A percentile compares a stretch with the other conserved stretches of the same genome.
phyloP scores from a whole-genome alignment of 2,113 vertebrate species.

The Percina caprodes region DNA sequence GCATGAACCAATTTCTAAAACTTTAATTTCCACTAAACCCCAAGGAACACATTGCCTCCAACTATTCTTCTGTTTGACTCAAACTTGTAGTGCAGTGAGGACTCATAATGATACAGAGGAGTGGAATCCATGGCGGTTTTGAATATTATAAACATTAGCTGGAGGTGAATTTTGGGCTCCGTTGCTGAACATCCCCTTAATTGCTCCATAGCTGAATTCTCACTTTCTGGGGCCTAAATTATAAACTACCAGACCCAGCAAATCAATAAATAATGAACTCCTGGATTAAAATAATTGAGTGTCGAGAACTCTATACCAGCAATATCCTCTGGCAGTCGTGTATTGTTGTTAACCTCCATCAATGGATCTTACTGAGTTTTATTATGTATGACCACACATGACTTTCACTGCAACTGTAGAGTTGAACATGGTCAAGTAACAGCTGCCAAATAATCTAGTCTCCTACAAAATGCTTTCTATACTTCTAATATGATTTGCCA shows the following conservation, averaged over 20 bases:
- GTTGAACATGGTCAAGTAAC: not conserved
- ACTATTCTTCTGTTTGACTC: slow-evolving; percentile 74
- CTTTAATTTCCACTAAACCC: slow-evolving; percentile 81
- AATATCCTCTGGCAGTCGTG: slow-evolving; percentile 34
- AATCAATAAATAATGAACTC: slow-evolving; percentile 77
- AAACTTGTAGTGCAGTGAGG: slow-evolving; percentile 70
- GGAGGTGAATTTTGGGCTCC: slow-evolving; percentile 72
- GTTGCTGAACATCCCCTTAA: slow-evolving; percentile 77
- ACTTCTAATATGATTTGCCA: not conserved
- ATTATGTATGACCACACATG: slow-evolving; percentile 1
- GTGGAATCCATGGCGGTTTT: slow-evolving; percentile 65
- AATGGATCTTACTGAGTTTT: not conserved
- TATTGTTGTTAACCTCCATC: slow-evolving; percentile 53
- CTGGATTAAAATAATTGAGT: slow-evolving; percentile 69
- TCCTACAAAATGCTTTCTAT: not conserved
- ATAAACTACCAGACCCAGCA: slow-evolving; percentile 69
- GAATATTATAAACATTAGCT: slow-evolving; percentile 84
- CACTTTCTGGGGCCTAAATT: slow-evolving; percentile 76
- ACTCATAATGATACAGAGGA: slow-evolving; percentile 78
- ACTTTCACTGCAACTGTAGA: not conserved
- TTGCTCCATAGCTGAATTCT: slow-evolving; percentile 75
- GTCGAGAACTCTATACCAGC: slow-evolving; percentile 55
- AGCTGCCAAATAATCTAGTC: not conserved
- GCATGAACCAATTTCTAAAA: slow-evolving; percentile 83
- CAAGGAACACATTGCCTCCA: slow-evolving; percentile 79